Conservation (phyloP, 1,140 invertebrate genomes). For the Aricia agestis region DNA sequence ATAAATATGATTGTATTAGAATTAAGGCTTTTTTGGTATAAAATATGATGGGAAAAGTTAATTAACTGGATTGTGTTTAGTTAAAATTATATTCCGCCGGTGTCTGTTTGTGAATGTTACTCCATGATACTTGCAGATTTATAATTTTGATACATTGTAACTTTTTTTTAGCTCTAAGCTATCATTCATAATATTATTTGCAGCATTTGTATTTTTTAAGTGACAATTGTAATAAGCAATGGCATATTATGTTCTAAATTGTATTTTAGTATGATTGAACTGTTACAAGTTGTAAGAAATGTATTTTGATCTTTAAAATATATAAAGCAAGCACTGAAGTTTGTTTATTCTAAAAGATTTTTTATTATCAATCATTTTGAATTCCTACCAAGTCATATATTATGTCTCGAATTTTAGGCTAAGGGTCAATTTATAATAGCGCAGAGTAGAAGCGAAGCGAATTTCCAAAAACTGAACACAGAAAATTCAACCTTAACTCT, state of each 20-base stretch:
- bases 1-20: conserved; percentile 68
- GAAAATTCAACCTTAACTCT: no score
- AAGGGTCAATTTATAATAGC: no score
- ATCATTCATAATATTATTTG: conserved; percentile 51
- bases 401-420: no score
- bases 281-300: conserved; percentile 71
- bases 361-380: conserved; percentile 21
- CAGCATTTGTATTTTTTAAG: conserved; percentile 62
- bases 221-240: conserved; percentile 56
- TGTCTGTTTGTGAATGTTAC: conserved; percentile 17
- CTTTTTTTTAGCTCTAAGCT: conserved; percentile 59
- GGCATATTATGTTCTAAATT: conserved; percentile 51
- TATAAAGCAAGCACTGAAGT: conserved; percentile 55
- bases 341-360: conserved; percentile 45
- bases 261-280: conserved; percentile 72
- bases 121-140: neutral
- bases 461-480: no score
- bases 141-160: conserved; percentile 33
- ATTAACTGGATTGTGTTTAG: conserved; percentile 6
- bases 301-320: conserved; percentile 75
- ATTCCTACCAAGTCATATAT: neutral
- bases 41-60: conserved; percentile 39
- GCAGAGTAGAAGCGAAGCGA: no score
- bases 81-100: conserved; percentile 4
- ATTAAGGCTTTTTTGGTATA: conserved; percentile 62